Conservation (phyloP, 1,140 invertebrate species). For the Trichogramma pretiosum region DNA sequence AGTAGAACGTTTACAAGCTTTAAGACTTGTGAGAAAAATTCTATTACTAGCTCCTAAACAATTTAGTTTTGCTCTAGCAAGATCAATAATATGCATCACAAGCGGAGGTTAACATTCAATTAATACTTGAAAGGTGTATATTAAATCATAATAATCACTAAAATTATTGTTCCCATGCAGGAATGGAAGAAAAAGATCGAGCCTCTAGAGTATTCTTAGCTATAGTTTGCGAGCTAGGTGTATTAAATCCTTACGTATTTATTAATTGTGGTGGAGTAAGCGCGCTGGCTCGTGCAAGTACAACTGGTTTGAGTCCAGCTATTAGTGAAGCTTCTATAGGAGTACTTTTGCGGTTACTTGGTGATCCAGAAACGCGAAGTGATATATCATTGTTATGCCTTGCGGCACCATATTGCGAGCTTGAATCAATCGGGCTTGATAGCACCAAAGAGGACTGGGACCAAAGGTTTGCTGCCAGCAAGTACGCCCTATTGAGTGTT, state of each 20-base stretch:
- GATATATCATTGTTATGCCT: conserved; percentile 72
- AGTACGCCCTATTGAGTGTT: conserved; percentile 73
- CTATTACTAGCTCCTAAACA: conserved; percentile 56
- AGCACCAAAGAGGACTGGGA: conserved; percentile 68
- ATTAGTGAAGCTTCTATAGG: conserved; percentile 80
- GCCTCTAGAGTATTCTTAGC: conserved; percentile 74
- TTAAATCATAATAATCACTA: not conserved
- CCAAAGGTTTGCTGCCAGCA: conserved; percentile 71
- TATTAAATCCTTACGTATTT: conserved; percentile 72
- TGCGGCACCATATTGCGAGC: conserved; percentile 86
- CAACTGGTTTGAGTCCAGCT: conserved; percentile 68
- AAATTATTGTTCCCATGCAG: conserved; percentile 50
- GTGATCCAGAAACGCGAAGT: conserved; percentile 74
- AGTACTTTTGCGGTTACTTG: conserved; percentile 77
- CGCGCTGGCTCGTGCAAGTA: conserved; percentile 69
- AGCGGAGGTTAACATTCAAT: conserved; percentile 50
- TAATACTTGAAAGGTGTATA: not conserved
- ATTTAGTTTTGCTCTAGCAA: conserved; percentile 56
- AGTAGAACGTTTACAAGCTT: conserved; percentile 79
- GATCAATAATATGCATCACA: conserved; percentile 73
- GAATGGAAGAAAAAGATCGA: conserved; percentile 66
- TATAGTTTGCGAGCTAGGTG: conserved; percentile 76
- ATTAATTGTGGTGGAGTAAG: conserved; percentile 75
- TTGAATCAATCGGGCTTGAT: conserved; percentile 61
- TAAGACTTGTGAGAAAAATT: conserved; percentile 69